Conservation (phyloP, 2,888 invertebrate species). For the Esperia sulphurella region DNA sequence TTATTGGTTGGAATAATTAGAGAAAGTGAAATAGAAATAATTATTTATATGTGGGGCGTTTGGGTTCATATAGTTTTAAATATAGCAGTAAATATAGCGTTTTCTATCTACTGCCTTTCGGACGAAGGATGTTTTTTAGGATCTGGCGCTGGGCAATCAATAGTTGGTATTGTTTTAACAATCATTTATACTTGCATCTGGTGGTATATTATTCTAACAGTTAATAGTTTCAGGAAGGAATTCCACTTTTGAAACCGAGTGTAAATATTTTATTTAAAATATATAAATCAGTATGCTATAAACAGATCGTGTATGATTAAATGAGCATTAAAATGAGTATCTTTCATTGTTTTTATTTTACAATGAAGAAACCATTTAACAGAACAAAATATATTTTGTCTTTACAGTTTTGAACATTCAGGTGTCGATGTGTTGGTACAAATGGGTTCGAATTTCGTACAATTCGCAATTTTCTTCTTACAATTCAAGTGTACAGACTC, state of each 20-base stretch:
- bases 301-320: no score
- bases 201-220: background rate
- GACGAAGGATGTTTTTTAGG: background rate
- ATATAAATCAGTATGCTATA: no score
- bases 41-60: background rate
- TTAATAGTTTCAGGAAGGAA: background rate
- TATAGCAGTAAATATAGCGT: background rate
- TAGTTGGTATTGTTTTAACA: background rate
- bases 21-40: background rate
- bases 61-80: background rate
- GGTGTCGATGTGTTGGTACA: no score
- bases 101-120: background rate
- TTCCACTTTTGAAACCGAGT: background rate
- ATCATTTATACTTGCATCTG: background rate
- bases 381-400: no score
- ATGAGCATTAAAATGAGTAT: no score
- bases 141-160: background rate
- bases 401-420: no score
- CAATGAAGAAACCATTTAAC: no score
- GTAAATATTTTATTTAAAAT: background rate
- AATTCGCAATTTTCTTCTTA: no score
- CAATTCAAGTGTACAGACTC: no score
- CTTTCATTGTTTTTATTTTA: no score
- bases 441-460: no score
- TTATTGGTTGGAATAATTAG: background rate